Evolutionary conservation across 2,113 vertebrate genomes (phyloP), one percentile per base, ranked within the genome.

Genomic region (Heterochromis multidens): DNA sequence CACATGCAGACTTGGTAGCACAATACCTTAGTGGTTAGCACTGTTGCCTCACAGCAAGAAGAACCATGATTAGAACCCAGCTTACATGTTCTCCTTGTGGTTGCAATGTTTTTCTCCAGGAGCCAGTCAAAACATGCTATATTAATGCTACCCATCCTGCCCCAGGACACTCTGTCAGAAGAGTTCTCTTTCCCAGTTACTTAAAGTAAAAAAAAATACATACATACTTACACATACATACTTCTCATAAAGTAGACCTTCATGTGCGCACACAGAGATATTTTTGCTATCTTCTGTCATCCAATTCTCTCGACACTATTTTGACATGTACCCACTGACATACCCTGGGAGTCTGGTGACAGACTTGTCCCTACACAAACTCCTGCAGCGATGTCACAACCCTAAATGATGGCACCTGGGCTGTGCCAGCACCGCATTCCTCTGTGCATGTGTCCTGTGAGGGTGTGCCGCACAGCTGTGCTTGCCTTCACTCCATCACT

Each of bases 391-490:
- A 83, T 79, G 84, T 81, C 80, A 61, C 14, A 57, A 70, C 82
- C 80, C 84, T 56, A 54, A 88, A 3, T 57, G 82, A 74, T 83
- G 79, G 46, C 81, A 87, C 59, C 65, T 86, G 85, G 60, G 31
- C 33, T 12, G 60, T 25, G 67, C 80, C 85, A 77, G 56, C 54
- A 5, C 16, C 60, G 46, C 85, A 79, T 81, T 78, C 59, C 31
- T 72, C 1, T 29, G 80, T 60, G 74, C 49, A 61, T 1, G 70
- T 31, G 46, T 52, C 46, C 46, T 40, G 61, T 61, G 4, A 23
- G 84, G 54, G 85, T 62, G 86, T 79, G 87, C 11, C 62, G 1
- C 87, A 79, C 88, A 93, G 84, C 80, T 91, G 90, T 27, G n/a
- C 49, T 78, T 49, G 12, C 82, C 19, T 6, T 81, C 59, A 17